Evolutionary conservation across 2,113 vertebrate species (phyloP), one percentile per base, ranked within the genome.

Genomic region (Pogona vitticeps): DNA sequence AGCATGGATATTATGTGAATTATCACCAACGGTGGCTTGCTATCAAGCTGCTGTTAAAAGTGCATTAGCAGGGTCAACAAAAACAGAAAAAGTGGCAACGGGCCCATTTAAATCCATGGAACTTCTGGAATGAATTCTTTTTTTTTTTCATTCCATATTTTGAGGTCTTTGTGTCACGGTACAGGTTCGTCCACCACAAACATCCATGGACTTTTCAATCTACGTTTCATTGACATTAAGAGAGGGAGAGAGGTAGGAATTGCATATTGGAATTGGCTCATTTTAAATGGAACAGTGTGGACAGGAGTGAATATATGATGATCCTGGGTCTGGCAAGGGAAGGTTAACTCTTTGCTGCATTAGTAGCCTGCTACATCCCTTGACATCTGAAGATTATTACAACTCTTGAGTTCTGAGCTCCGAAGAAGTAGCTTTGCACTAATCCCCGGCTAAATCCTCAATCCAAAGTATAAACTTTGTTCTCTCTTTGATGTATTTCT

Each of bases 401-500:
- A 9, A 10, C 46, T 52, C 46, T n/a, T 52, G 46, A 31, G 46
- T 73, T 71, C 58, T 84, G 40, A 38, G 58, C 82, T 80, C 61
- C 3, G 20, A 31, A 10, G 67, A 84, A 80, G 68, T 73, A 58
- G 68, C 82, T 33, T 0, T 14, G 28, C 81, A 23, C 63, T 80
- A 86, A 46, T 87, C 18, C 68, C 1, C 4, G 2, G 38, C 12
- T 85, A 75, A 89, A 73, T 58, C 67, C 52, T 70, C 80, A 80
- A 65, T 56, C 72, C 67, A 80, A 10, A 85, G 1, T 78, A 84
- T 84, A 70, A 52, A 71, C 58, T 76, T 2, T 0, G 56, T 76
- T 82, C 56, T n/a, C 31, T 2, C 89, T 36, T 72, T 59, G 23
- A 56, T 76, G 58, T 76, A 40, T 75, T 52, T 88, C 78, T 89